Evolutionary conservation across 2,113 vertebrate species (phyloP).

Genomic region (Scortum barcoo): DNA sequence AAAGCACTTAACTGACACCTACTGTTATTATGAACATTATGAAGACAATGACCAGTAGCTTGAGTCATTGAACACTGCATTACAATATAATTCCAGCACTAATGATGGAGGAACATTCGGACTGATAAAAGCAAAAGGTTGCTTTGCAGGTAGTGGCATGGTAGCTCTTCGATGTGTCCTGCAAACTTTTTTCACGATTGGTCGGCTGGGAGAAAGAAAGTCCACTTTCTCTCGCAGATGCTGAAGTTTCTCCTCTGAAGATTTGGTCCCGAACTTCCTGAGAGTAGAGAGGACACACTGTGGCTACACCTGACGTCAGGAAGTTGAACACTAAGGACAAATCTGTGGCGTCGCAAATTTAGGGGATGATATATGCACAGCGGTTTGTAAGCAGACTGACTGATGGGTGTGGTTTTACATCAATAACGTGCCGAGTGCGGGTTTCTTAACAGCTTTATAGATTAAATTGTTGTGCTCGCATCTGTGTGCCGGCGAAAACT

Average conservation of each 20-base stretch:
- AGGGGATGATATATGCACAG: neutral
- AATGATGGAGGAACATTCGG: neutral
- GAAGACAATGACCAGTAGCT: neutral
- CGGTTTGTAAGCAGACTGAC: slow-evolving; percentile 21
- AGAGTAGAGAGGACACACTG: neutral
- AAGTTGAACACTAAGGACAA: slow-evolving; percentile 20
- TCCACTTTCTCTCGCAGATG: neutral
- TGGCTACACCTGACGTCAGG: neutral
- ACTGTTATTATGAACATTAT: neutral
- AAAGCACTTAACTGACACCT: neutral
- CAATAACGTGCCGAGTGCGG: slow-evolving; percentile 26
- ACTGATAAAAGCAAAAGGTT: neutral
- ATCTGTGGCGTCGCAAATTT: slow-evolving; percentile 19
- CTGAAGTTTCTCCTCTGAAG: neutral
- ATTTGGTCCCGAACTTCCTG: neutral
- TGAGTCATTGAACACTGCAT: neutral
- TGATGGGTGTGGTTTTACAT: slow-evolving; percentile 18
- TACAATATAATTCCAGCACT: neutral
- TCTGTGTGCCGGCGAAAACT: slow-evolving; percentile 20
- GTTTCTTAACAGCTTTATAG: slow-evolving; percentile 35
- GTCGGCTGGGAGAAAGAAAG: neutral
- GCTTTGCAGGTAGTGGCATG: neutral
- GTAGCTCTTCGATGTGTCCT: neutral
- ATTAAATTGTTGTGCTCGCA: slow-evolving; percentile 21
- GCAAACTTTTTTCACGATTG: neutral